Evolutionary conservation across 2,113 vertebrate species (phyloP).

Genomic region (Zosterops hypoxanthus): DNA sequence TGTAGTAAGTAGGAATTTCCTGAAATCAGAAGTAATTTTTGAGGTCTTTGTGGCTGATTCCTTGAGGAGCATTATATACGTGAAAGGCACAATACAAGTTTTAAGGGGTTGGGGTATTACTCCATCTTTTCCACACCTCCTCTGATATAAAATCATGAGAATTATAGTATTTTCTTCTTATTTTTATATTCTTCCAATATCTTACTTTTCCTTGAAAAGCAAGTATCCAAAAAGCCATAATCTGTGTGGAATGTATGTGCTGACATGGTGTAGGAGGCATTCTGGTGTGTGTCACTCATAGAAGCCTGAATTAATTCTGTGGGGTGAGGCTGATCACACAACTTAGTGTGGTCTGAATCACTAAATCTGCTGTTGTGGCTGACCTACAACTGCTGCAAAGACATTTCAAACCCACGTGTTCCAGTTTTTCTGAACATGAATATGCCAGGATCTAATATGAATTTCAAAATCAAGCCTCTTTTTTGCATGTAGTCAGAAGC

Average conservation of each 20-base stretch:
- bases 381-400: not conserved
- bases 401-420: conserved; percentile 7
- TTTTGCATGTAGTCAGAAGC: not conserved
- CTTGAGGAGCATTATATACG: not conserved
- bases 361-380: not conserved
- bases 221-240: not conserved
- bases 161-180: not conserved
- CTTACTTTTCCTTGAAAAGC: not conserved
- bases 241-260: not conserved
- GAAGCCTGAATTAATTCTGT: not conserved
- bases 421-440: not conserved
- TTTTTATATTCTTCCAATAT: not conserved
- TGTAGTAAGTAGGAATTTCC: not conserved
- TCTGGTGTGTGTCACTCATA: not conserved
- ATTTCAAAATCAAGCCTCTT: conserved; percentile 18
- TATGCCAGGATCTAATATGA: not conserved
- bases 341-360: not conserved
- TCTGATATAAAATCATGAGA: not conserved
- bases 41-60: not conserved
- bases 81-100: not conserved
- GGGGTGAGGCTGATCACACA: not conserved
- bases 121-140: not conserved
- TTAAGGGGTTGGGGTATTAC: not conserved
- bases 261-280: not conserved
- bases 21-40: not conserved